A percentile compares a stretch with the other conserved stretches of the same genome.
phyloP scores from a whole-genome alignment of 2,888 invertebrate genomes.

The Corythucha ciliata region DNA sequence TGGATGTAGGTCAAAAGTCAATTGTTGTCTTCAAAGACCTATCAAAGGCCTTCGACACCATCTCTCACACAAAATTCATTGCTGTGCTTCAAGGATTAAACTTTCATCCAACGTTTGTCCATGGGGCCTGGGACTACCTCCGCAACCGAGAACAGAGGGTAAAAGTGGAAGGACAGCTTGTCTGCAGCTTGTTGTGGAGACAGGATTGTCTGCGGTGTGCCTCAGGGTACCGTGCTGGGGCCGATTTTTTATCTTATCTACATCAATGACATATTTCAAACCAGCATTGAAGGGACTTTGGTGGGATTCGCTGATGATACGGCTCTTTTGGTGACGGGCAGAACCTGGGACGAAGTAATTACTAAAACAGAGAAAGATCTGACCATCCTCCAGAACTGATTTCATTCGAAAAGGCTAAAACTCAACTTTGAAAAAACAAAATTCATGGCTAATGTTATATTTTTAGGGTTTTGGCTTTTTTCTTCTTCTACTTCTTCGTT shows the following conservation, averaged over 20 bases:
- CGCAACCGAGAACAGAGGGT: background rate
- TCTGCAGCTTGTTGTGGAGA: background rate
- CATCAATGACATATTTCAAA: constrained; percentile 5
- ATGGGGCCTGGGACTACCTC: background rate
- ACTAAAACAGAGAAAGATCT: constrained; percentile 11
- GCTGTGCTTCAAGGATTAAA: background rate
- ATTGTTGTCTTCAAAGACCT: constrained; percentile 13
- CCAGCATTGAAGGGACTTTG: constrained; percentile 1
- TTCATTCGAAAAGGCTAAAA: background rate
- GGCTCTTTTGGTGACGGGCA: background rate
- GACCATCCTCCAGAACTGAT: constrained; percentile 8
- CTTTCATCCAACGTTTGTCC: background rate
- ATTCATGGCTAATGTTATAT: too few relatives aligned
- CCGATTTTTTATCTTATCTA: background rate
- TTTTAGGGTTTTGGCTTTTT: too few relatives aligned
- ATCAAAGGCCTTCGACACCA: constrained; percentile 10
- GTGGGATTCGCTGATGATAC: constrained; percentile 10
- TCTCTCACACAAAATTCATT: constrained; percentile 5
- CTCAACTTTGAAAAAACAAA: constrained; percentile 10
- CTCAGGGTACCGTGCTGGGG: constrained; percentile 1
- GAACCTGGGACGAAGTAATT: constrained; percentile 3
- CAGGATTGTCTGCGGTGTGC: background rate
- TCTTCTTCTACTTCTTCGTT: too few relatives aligned
- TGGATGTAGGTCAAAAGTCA: constrained; percentile 9
- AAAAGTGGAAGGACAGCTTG: background rate